Base-by-base conservation (phyloP, 2,888 invertebrate genomes). In the Glaucopsyche alexis region DNA sequence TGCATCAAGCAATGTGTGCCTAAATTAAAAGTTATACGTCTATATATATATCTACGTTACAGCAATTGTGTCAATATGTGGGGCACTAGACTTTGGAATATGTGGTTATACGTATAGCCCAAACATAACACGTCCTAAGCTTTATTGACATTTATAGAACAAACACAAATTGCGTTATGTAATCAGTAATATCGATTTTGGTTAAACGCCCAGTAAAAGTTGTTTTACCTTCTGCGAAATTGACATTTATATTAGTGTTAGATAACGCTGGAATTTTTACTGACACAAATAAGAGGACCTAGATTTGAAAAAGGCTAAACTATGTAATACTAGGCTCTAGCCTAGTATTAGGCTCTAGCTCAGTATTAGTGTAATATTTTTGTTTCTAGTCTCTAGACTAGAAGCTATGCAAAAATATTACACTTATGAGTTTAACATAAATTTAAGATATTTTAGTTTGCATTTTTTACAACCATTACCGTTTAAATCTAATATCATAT, bases 221-320 rank as follows among this genome's bases (percentile, higher is more conserved):
- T 49, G 69, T 69, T 69, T 69, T 69, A 47, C 49, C 49, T 69
- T 69, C n/a, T 49, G 49, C 16, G 40, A 69, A 69, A 69, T 42
- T 66, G 66, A 66, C 66, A 16, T n/a, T 42, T 29, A 29, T 29
- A 29, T 29, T 16, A 42, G 42, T n/a, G 66, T 66, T 66, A 66
- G 66, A 66, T 66, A 66, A 66, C 42, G 19, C 29, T 60, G 29
- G 60, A 29, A 60, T 60, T 47, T 47, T 47, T 29, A 60, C 29
- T 60, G 60, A 60, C 60, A 60, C 29, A 13, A 29, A 60, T 60
- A 38, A 8, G 11, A 29, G 55, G 55, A 55, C 55, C 55, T 55
- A 60, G 60, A 60, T 60, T 29, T 29, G 60, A 60, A 60, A 60
- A 60, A 60, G 60, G 29, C 60, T 29, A 29, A 29, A 29, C 29